Evolutionary conservation across 2,113 vertebrate genomes (phyloP), one percentile per base, ranked within the genome.

Genomic region (Indicator maculatus): DNA sequence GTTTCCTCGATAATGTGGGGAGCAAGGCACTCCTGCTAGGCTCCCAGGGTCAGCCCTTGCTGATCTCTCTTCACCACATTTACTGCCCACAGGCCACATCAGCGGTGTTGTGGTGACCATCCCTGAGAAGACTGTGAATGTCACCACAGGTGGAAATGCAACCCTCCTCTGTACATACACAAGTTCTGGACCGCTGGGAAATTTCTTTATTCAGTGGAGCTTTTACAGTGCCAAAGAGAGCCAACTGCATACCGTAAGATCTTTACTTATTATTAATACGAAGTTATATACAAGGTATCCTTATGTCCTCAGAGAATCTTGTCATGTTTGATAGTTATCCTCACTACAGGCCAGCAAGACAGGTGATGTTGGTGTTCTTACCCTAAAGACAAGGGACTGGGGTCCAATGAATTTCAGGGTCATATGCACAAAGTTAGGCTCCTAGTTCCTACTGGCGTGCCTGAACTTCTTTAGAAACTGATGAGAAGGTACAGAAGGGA

Each of bases 141-240:
- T 97, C 74, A 96, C 91, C 0, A 71, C 67, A 7, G 97, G 97
- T 16, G 90, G 93, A 28, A 98, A 85, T 0, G 83, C 50, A 36
- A 97, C 97, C 16, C 95, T 98, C 5, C 87, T 96, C 86, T 97
- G 97, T 77, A 94, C 89, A 0, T 98, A 97, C 66, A 41, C 6
- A 0, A 66, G 17, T 18, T 12, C 79, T 31, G 39, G 2, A 67
- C 9, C 16, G 0, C 38, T 77, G 65, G 81, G 16, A 27, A 69
- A 93, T 6, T 84, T 96, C 66, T 81, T 97, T 30, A 92, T 97
- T 79, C 96, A 98, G 83, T 98, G 97, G 97, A 96, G 74, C 44
- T 94, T 97, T 53, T 93, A 97, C 83, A 94, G 93, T 33, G 94
- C 95, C 91, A 94, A 67, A 74, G 72, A 92, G 33, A 94, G 30